Percentiles rank a stretch among this genome's conserved stretches.
Conservation (phyloP, 2,113 vertebrate species). For the Rhagologus leucostigma region DNA sequence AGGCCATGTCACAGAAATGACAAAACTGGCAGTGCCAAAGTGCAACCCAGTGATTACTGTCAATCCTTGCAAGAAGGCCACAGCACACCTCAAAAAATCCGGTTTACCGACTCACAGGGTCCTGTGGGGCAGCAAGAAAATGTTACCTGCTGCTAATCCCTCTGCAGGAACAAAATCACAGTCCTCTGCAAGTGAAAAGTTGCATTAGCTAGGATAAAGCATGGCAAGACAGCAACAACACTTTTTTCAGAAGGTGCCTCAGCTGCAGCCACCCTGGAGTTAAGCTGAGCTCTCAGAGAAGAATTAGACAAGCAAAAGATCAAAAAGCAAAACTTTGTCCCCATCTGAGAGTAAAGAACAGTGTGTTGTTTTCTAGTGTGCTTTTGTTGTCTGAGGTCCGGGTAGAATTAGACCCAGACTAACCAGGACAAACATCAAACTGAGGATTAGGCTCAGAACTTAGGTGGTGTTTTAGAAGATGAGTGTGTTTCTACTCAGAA, state of each 20-base stretch:
- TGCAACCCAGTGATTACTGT: not conserved
- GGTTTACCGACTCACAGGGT: accelerated
- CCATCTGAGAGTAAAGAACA: not conserved
- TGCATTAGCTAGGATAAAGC: not conserved
- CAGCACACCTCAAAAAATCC: not conserved
- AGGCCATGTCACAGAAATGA: not conserved
- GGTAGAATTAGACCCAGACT: not conserved
- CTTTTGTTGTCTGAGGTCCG: not conserved
- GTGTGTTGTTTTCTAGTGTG: not conserved
- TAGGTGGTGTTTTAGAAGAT: not conserved
- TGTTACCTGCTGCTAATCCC: accelerated
- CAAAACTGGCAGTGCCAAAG: not conserved
- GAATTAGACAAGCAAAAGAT: not conserved
- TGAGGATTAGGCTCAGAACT: not conserved
- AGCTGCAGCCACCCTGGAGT: not conserved
- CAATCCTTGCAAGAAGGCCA: not conserved
- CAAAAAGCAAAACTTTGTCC: not conserved
- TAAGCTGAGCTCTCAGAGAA: not conserved
- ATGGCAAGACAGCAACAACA: not conserved
- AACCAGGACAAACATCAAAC: not conserved
- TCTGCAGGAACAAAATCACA: not conserved
- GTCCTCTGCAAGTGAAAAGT: not conserved
- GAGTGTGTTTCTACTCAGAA: not conserved
- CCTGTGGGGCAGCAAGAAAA: not conserved
- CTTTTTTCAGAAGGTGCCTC: not conserved